Percentiles rank a stretch among this genome's conserved stretches.
These are phyloP conservation scores for Thyatira batis DNA, from an alignment of 2,888 invertebrate genomes.

Conservation along the genomic window DNA sequence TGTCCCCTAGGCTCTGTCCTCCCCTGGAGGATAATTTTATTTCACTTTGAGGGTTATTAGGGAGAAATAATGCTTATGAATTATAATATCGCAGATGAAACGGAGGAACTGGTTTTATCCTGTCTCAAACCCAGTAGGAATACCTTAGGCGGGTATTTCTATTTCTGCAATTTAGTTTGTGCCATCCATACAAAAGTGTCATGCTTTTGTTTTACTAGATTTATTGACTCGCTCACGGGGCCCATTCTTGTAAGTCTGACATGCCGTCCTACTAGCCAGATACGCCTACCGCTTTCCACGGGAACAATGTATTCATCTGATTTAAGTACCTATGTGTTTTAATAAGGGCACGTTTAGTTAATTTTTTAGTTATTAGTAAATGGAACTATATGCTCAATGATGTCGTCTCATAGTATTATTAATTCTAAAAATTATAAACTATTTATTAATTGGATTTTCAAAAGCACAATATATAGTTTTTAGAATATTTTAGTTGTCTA, in stretches of 20 bases:
- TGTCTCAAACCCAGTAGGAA: too few relatives aligned
- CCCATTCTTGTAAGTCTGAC: background rate
- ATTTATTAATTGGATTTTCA: background rate
- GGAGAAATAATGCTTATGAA: too few relatives aligned
- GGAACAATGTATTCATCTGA: background rate
- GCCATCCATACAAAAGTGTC: too few relatives aligned
- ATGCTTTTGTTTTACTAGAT: too few relatives aligned
- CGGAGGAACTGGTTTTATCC: too few relatives aligned
- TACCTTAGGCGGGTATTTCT: too few relatives aligned
- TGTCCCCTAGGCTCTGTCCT: too few relatives aligned
- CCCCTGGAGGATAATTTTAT: too few relatives aligned
- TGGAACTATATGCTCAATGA: conserved; percentile 6
- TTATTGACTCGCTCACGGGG: too few relatives aligned
- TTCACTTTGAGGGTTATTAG: too few relatives aligned
- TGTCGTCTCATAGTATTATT: conserved; percentile 6
- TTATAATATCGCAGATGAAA: too few relatives aligned
- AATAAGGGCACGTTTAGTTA: background rate
- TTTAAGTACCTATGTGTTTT: conserved; percentile 2
- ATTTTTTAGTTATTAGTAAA: background rate
- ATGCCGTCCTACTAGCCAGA: background rate
- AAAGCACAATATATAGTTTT: background rate
- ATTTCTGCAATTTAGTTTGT: too few relatives aligned
- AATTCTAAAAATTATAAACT: background rate
- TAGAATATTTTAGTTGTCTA: background rate
- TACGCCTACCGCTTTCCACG: background rate